Evolutionary conservation across 2,113 vertebrate genomes (phyloP), one percentile per base, ranked within the genome.

Genomic region (Ctenodactylus gundi): DNA sequence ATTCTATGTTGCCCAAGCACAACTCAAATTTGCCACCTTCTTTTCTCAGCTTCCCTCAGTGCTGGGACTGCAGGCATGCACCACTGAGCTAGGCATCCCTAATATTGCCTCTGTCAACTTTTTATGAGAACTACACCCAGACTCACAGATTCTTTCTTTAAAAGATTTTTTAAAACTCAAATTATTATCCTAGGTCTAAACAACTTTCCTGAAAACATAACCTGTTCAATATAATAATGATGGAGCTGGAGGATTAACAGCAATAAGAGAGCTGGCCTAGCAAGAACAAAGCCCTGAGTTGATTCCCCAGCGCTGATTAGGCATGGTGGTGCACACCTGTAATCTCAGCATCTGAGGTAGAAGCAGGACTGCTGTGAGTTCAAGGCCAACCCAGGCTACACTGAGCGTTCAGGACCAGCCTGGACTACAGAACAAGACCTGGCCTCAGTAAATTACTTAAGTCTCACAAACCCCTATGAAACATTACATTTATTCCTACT

Each of bases 201-300:
- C 29, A 84, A 31, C 51, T 36, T 73, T 83, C 31, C 34, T 94
- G 31, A 91, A 96, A 91, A 72, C 4, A n/a, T 44, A 94, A 94
- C 15, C 13, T 80, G 78, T 65, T n/a, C 4, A 18, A 29, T 21
- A 23, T 44, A n/a, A n/a, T n/a, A n/a, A n/a, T n/a, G n/a, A n/a
- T n/a, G n/a, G n/a, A n/a, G n/a, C n/a, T n/a, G n/a, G n/a, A n/a
- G n/a, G n/a, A n/a, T 60, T 72, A 82, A 39, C 41, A 23, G 81
- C 0, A 62, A 62, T 41, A 49, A 53, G 78, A 67, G 67, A 87
- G 51, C 44, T 87, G 60, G 87, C 62, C n/a, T n/a, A n/a, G n/a
- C n/a, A n/a, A n/a, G n/a, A n/a, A n/a, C n/a, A n/a, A n/a, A n/a
- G n/a, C n/a, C n/a, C n/a, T n/a, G n/a, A n/a, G n/a, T n/a, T n/a